These are phyloP conservation scores for Aythya baeri DNA, from an alignment of 2,113 vertebrate species.

Conservation along the genomic window DNA sequence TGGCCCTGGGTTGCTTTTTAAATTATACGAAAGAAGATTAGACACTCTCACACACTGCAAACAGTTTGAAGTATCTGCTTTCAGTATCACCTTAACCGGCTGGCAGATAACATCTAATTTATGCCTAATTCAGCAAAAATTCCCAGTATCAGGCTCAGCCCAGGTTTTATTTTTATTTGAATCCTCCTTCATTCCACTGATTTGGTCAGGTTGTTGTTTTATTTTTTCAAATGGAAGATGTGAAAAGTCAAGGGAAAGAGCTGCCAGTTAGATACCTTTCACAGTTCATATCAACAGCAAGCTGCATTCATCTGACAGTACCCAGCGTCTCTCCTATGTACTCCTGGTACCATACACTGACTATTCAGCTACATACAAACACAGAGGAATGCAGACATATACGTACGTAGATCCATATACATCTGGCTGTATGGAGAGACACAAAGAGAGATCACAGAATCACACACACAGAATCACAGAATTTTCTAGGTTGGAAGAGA, in stretches of 20 bases:
- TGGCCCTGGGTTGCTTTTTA: neutral
- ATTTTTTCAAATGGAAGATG: neutral
- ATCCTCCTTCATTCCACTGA: neutral
- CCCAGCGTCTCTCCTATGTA: neutral
- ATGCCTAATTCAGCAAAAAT: slow-evolving; percentile 47
- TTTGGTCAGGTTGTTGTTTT: neutral
- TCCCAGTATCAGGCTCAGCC: neutral
- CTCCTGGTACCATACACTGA: neutral
- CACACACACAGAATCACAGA: too few species aligned
- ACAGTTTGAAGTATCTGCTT: slow-evolving; percentile 49
- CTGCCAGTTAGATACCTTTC: neutral
- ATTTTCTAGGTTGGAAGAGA: too few species aligned
- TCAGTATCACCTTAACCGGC: slow-evolving; percentile 4
- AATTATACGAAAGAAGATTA: slow-evolving; percentile 24
- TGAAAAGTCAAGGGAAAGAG: neutral
- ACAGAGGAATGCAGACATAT: neutral
- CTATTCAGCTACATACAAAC: neutral
- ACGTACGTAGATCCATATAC: neutral
- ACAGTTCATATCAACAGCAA: neutral
- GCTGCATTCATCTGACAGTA: neutral
- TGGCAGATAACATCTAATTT: slow-evolving; percentile 62
- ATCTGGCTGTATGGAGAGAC: neutral
- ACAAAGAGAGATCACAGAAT: neutral
- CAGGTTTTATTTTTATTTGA: neutral
- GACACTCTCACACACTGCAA: neutral